Evolutionary conservation across 2,888 invertebrate genomes (phyloP), one percentile per base, ranked within the genome.

Genomic region (Stramonita haemastoma): DNA sequence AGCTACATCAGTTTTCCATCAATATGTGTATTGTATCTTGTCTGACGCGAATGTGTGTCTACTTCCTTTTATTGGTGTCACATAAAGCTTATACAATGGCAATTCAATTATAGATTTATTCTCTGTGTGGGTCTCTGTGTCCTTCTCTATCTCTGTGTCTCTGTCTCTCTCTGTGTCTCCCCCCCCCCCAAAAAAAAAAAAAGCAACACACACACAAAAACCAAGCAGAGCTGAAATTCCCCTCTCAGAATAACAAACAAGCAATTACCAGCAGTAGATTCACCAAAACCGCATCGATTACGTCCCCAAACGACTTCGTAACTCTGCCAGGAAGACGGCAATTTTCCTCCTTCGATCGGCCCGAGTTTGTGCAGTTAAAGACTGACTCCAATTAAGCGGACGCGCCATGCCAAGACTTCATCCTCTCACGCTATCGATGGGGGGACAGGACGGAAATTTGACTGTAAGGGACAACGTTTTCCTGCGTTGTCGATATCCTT

Each of bases 311-410:
- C 84, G 84, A 84, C 84, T 84, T 84, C 57, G 84, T 84, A 84
- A 84, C 84, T 84, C 84, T 57, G 57, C 26, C 84, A 57, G 84
- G 84, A 84, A 84, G 46, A 84, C 57, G 57, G 84, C 84, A 84
- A 84, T 84, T 84, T 84, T 46, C 57, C n/a, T 84, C 84, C 26
- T 84, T 84, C 84, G 56, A 57, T 84, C 84, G 57, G 32, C 4
- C 32, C 15, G 34, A 34, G 60, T 19, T 32, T 86, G 86, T 86
- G 86, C 60, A 22, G 86, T 34, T 86, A 56, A 70, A 86, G 66
- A 86, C 73, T 87, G 87, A 87, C 87, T 87, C 87, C 87, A 87
- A 87, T 87, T 87, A 87, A n/a, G 73, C 36, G 32, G 73, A 70
- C 73, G 73, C 87, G 34, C 34, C 46, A 70, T 46, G 73, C 70